These are phyloP conservation scores for Parasteatoda lunata DNA, from an alignment of 2,888 invertebrate genomes.

Conservation along the genomic window DNA sequence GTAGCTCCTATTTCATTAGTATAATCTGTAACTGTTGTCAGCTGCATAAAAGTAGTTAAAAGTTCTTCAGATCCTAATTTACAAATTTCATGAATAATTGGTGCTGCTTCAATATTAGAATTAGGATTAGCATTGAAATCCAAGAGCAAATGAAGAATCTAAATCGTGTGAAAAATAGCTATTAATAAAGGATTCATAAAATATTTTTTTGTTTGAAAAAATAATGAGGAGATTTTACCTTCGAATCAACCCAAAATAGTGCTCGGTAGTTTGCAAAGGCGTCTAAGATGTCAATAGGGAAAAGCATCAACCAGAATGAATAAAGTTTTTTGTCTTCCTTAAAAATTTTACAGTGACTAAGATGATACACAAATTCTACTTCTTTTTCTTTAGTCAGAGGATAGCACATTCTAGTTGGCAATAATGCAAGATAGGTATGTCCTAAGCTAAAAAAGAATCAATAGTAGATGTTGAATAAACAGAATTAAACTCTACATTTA, in stretches of 20 bases:
- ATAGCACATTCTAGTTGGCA: slow-evolving; percentile 88
- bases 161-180: slow-evolving; percentile 53
- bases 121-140: slow-evolving; percentile 92
- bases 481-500: no score
- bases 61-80: slow-evolving; percentile 92
- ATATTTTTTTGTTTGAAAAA: background rate
- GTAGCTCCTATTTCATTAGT: slow-evolving; percentile 91
- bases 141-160: slow-evolving; percentile 89
- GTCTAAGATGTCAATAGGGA: background rate
- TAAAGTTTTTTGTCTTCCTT: slow-evolving; percentile 80
- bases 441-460: slow-evolving; percentile 80
- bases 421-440: slow-evolving; percentile 94
- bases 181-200: background rate
- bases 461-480: no score
- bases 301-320: slow-evolving; percentile 84
- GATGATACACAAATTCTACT: slow-evolving; percentile 93
- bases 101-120: slow-evolving; percentile 77
- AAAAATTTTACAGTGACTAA: slow-evolving; percentile 96
- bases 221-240: background rate
- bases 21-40: slow-evolving; percentile 90
- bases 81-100: slow-evolving; percentile 90
- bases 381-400: slow-evolving; percentile 90
- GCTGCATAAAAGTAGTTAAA: slow-evolving; percentile 91
- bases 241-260: slow-evolving; percentile 14
- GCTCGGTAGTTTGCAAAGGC: background rate